Percentiles rank a stretch among this genome's conserved stretches.
Evolutionary conservation across 2,113 vertebrate species (phyloP).

Genomic region (Lutjanus erythropterus): DNA sequence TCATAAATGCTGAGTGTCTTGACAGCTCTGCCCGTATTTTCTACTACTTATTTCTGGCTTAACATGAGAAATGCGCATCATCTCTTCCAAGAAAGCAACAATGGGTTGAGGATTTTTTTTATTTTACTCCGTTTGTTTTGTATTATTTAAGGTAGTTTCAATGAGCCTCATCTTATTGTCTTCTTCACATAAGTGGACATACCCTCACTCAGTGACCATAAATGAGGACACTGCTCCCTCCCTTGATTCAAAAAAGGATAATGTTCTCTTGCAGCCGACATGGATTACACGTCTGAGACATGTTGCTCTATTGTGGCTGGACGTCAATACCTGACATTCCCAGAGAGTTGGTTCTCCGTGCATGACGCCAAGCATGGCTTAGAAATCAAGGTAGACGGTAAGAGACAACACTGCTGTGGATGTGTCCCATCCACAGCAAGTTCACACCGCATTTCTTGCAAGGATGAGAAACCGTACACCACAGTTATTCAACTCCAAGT

Average conservation of each 20-base stretch:
- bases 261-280: constrained; percentile 32
- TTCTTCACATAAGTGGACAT: background rate
- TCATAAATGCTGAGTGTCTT: constrained; percentile 22
- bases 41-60: constrained; percentile 14
- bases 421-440: constrained; percentile 22
- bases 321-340: constrained; percentile 24
- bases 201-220: background rate
- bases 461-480: background rate
- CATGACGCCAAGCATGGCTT: constrained; percentile 5
- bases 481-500: too few relatives aligned
- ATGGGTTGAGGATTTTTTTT: background rate
- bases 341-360: constrained; percentile 18
- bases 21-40: constrained; percentile 34
- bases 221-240: constrained; percentile 23
- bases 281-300: constrained; percentile 44
- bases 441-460: background rate
- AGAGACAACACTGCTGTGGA: constrained; percentile 5
- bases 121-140: background rate
- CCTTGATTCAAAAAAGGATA: constrained; percentile 18
- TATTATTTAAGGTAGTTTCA: constrained; percentile 11
- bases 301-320: constrained; percentile 25
- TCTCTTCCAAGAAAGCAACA: constrained; percentile 22
- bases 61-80: constrained; percentile 6
- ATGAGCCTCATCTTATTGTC: constrained; percentile 4
- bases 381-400: constrained; percentile 15